Evolutionary conservation across 2,888 invertebrate genomes (phyloP).

Genomic region (Parasteatoda lunata): DNA sequence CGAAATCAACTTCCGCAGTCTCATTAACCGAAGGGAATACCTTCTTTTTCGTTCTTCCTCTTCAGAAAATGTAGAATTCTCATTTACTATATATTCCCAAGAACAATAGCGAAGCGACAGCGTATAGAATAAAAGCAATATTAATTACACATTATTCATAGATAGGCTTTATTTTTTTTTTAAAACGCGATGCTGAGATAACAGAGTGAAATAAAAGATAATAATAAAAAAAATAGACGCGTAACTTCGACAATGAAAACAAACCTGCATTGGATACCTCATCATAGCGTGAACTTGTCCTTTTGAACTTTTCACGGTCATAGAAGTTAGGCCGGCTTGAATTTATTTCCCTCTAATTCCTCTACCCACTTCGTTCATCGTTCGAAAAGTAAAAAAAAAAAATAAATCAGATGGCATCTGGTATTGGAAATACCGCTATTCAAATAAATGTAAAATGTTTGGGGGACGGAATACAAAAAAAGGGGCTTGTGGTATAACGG

Average conservation of each 20-base stretch:
- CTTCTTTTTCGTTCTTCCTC: neutral
- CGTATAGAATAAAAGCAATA: neutral
- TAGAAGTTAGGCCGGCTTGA: slow-evolving; percentile 33
- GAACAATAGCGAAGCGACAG: neutral
- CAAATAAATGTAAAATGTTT: slow-evolving; percentile 20
- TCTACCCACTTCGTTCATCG: neutral
- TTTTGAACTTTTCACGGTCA: slow-evolving; percentile 68
- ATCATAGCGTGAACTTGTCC: slow-evolving; percentile 58
- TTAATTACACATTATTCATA: slow-evolving; percentile 26
- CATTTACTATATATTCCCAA: neutral
- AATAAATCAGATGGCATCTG: neutral
- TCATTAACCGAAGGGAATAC: no score
- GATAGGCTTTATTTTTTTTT: neutral
- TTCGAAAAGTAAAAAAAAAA: neutral
- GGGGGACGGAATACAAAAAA: neutral
- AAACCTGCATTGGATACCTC: slow-evolving; percentile 14
- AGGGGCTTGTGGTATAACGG: slow-evolving; percentile 30
- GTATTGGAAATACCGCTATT: neutral
- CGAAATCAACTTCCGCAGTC: no score
- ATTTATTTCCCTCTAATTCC: slow-evolving; percentile 30
- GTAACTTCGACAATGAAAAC: neutral
- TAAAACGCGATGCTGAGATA: slow-evolving; percentile 15
- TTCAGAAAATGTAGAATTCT: neutral
- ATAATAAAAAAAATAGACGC: neutral
- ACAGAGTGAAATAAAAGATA: slow-evolving; percentile 12